Conservation (phyloP, 2,113 vertebrate species). For the Parus major region DNA sequence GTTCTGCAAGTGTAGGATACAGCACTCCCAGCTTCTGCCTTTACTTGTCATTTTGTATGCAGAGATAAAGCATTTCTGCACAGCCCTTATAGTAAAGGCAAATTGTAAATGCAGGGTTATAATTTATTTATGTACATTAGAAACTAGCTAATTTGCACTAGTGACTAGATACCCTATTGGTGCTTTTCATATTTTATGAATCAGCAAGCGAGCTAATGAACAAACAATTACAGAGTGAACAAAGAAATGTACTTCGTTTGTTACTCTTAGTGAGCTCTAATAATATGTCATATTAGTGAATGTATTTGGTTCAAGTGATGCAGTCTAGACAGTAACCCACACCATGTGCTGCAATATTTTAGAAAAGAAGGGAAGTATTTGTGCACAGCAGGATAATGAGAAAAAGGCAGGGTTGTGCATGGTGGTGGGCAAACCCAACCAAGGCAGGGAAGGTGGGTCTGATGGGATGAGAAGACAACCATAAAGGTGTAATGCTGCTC, state of each 20-base stretch:
- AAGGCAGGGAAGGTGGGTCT: background rate
- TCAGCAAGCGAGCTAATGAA: conserved; percentile 36
- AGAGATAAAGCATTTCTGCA: background rate
- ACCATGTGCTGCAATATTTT: background rate
- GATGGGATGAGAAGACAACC: rapidly evolving
- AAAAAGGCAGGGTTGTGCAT: background rate
- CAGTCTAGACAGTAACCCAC: conserved; percentile 52
- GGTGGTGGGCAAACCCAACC: background rate
- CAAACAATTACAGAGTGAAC: conserved; percentile 43
- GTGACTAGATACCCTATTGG: conserved; percentile 35
- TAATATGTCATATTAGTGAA: background rate
- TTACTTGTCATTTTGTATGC: background rate
- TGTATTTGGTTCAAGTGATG: background rate
- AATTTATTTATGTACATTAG: conserved; percentile 36
- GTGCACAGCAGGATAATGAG: background rate
- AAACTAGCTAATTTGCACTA: conserved; percentile 50
- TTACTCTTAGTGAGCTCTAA: conserved; percentile 7
- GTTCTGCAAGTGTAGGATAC: background rate
- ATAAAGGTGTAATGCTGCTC: background rate
- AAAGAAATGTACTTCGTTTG: conserved; percentile 38
- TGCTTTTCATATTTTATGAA: conserved; percentile 51
- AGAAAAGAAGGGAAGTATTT: background rate
- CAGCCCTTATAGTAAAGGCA: background rate
- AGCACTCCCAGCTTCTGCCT: conserved; percentile 1
- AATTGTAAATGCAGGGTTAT: background rate